Evolutionary conservation across 2,113 vertebrate species (phyloP).

Genomic region (Alouatta palliata): DNA sequence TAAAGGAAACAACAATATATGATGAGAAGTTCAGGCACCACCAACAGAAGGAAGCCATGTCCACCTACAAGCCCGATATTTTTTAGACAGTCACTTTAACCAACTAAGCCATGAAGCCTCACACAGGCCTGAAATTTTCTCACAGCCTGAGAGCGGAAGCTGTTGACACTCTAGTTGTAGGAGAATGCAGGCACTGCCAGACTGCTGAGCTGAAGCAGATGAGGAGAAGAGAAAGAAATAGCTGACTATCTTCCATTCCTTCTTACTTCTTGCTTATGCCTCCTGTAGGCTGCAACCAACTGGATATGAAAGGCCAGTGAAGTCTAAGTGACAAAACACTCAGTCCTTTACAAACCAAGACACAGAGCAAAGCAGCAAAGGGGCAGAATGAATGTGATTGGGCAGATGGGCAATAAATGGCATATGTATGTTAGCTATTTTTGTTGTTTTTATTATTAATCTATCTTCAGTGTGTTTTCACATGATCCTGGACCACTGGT

Average conservation of each 20-base stretch:
- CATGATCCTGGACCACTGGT: neutral
- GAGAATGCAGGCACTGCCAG: neutral
- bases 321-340: neutral
- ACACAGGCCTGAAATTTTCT: neutral
- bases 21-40: neutral
- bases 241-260: neutral
- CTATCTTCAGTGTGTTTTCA: neutral
- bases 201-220: neutral
- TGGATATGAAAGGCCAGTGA: neutral
- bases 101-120: no score
- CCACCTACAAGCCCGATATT: neutral
- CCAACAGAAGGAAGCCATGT: neutral
- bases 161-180: accelerated
- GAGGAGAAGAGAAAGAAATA: neutral
- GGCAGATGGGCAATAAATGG: neutral
- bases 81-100: no score
- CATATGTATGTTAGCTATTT: neutral
- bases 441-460: neutral
- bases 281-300: neutral
- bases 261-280: neutral
- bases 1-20: neutral
- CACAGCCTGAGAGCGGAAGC: neutral
- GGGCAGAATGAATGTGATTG: neutral
- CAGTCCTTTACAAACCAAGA: neutral
- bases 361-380: neutral